Evolutionary conservation across 1,140 invertebrate species (phyloP).

Genomic region (Mercenaria mercenaria): DNA sequence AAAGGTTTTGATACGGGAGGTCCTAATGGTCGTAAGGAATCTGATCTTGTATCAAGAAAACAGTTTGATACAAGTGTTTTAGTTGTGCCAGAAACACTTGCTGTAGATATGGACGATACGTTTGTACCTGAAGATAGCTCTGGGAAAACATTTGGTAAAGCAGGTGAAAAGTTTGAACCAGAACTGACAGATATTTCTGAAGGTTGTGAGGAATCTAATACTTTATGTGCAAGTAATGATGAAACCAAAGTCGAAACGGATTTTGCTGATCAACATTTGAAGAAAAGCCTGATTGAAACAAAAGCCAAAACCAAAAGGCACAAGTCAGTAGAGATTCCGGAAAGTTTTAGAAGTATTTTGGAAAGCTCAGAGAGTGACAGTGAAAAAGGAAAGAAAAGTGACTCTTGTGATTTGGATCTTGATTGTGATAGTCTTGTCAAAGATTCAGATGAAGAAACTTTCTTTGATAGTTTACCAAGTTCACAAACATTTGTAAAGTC

Average conservation of each 20-base stretch:
- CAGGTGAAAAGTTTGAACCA: not conserved
- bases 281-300: not conserved
- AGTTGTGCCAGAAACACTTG: constrained; percentile 40
- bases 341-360: constrained; percentile 34
- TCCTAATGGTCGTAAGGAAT: too few species aligned
- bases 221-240: not conserved
- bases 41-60: not conserved
- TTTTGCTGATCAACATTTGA: not conserved
- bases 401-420: not conserved
- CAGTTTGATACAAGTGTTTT: constrained; percentile 1
- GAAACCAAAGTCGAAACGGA: not conserved
- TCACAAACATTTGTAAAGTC: constrained; percentile 42
- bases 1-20: not conserved
- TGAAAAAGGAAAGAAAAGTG: not conserved
- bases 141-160: not conserved
- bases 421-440: constrained; percentile 31
- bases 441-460: constrained; percentile 58
- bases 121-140: not conserved
- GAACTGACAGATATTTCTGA: not conserved
- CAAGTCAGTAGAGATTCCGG: not conserved
- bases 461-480: constrained; percentile 13
- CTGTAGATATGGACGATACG: constrained; percentile 33
- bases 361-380: not conserved
- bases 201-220: not conserved
- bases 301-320: not conserved